phyloP scores from a whole-genome alignment of 2,888 invertebrate species.

The Neoitamus cyanurus region DNA sequence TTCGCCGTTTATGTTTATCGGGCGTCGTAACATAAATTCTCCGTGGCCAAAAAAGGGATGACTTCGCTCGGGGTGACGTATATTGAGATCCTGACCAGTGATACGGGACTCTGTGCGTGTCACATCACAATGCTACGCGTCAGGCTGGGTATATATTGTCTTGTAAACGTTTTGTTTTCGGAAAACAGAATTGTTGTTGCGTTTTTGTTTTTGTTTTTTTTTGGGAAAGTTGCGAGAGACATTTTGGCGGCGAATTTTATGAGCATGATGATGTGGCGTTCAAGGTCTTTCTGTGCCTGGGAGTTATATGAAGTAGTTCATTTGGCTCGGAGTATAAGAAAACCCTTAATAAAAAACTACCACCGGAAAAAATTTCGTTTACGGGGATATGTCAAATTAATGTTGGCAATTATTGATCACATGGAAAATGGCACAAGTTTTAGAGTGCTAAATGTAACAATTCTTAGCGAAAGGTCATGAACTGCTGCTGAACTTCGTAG shows the following conservation, averaged over 20 bases:
- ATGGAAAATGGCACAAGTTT: no score
- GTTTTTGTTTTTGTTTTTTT: background rate
- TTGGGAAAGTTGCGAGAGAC: background rate
- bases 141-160: background rate
- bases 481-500: no score
- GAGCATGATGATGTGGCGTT: background rate
- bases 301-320: no score
- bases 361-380: no score
- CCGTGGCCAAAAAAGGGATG: background rate
- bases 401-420: no score
- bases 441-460: no score
- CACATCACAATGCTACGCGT: background rate
- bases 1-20: background rate
- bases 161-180: background rate
- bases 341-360: no score
- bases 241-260: background rate
- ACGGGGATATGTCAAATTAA: no score
- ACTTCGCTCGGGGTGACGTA: slow-evolving; percentile 1
- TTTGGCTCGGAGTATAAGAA: no score
- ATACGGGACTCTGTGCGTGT: background rate
- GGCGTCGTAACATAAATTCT: slow-evolving; percentile 34
- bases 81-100: background rate
- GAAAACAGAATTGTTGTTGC: background rate
- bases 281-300: background rate
- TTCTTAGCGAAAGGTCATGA: no score